Evolutionary conservation across 2,113 vertebrate species (phyloP), one percentile per base, ranked within the genome.

Genomic region (Hyperoodon ampullatus): DNA sequence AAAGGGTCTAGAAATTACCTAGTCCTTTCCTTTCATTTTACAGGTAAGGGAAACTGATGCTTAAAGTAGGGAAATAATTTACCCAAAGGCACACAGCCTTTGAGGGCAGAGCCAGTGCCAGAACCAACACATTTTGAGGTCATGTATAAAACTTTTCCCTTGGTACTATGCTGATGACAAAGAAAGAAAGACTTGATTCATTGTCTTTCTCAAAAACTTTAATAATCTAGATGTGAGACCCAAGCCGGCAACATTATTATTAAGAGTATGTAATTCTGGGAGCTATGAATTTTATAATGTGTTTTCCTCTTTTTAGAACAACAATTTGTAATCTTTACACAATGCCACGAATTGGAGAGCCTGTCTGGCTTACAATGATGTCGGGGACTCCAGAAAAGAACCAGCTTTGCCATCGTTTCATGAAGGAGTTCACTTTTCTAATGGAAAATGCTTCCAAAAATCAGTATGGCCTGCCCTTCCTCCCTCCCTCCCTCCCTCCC

Each of bases 331-430:
- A 99, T 98, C 99, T 99, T 60, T 99, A 99, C 97, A 99, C 99
- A 7, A 99, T 99, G 99, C 99, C 99, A 9, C 99, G 99, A 23
- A 99, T 99, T 88, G 98, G 99, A 33, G 99, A 99, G 97, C 99
- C 99, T 19, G 99, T 99, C 68, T 99, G 99, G 99, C 98, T 99
- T 72, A 99, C 99, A 0, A 99, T 99, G 99, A 99, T 99, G 99
- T 99, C 99, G 0, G 99, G 99, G 23, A 98, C 98, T 5, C 99
- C 99, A 0, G 99, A 99, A 94, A 99, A 99, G 98, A 99, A 99
- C 97, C 99, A 99, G 93, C 99, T 99, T 8, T 99, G 99, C 94
- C 99, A 99, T 70, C 99, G 99, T 93, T 99, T 99, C 98, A 99
- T 99, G 99, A 99, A 99, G 98, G 99, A 99, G 95, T 99, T 99